Evolutionary conservation across 2,113 vertebrate genomes (phyloP).

Genomic region (Periophthalmus modestus): DNA sequence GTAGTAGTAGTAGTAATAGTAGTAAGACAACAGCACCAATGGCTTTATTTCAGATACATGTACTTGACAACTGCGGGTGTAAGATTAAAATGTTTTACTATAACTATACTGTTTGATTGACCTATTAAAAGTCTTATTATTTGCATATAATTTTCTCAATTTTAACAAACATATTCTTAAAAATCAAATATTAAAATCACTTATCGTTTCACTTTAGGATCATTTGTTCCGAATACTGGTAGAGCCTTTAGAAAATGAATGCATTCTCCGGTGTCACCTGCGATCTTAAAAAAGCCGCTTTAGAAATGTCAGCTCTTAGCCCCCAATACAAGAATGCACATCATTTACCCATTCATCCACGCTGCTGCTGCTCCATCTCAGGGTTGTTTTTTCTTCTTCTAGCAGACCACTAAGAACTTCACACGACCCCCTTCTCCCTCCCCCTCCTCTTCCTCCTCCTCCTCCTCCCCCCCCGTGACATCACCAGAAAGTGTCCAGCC

Average conservation of each 20-base stretch:
- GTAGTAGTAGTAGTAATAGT: constrained; percentile 6
- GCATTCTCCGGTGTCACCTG: not conserved
- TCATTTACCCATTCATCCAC: constrained; percentile 18
- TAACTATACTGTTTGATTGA: not conserved
- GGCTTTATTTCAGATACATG: constrained; percentile 13
- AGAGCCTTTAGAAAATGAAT: not conserved
- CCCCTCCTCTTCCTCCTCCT: constrained; percentile 37
- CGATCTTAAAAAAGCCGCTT: constrained; percentile 2
- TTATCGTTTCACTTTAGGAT: not conserved
- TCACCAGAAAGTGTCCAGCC: constrained; percentile 50
- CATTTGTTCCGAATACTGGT: not conserved
- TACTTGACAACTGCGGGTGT: too few relatives aligned
- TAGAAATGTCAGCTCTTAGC: not conserved
- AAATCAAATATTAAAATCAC: not conserved
- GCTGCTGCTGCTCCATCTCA: not conserved
- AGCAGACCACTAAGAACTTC: constrained; percentile 39
- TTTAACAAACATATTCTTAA: too few relatives aligned
- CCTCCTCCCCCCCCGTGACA: constrained; percentile 54
- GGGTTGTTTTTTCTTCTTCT: constrained; percentile 16
- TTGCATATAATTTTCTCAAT: too few relatives aligned
- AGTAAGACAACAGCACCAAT: constrained; percentile 12
- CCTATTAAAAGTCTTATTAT: not conserved
- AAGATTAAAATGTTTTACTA: too few relatives aligned
- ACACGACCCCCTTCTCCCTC: too few relatives aligned
- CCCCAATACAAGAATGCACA: constrained; percentile 14